Conservation (phyloP, 2,888 invertebrate species). For the Belgica antarctica region DNA sequence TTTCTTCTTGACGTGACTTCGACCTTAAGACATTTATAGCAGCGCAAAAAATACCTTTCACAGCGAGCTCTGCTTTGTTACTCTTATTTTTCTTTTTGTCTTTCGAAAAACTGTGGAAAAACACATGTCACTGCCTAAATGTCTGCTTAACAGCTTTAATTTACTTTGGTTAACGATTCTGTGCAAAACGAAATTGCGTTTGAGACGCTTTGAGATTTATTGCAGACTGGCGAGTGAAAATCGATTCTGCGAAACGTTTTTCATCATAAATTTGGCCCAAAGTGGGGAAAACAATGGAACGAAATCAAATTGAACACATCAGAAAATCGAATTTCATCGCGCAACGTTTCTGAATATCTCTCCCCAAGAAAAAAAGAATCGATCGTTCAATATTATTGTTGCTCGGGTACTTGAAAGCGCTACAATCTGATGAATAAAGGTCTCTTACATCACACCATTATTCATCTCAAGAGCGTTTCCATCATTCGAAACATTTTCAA, state of each 20-base stretch:
- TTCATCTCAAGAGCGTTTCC: slow-evolving; percentile 6
- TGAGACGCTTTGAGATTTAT: not conserved
- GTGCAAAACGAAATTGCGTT: no score
- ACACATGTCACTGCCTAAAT: slow-evolving; percentile 7
- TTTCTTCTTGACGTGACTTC: not conserved
- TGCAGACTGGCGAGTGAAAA: not conserved
- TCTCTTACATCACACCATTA: not conserved
- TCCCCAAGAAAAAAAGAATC: not conserved
- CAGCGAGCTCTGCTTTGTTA: slow-evolving; percentile 8
- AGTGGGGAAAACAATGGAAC: not conserved
- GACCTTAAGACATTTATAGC: slow-evolving; percentile 5
- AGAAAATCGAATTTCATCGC: not conserved
- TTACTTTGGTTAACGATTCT: no score
- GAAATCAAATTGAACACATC: not conserved
- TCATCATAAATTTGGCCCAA: no score
- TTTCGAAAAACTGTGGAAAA: slow-evolving; percentile 9
- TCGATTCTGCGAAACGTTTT: not conserved
- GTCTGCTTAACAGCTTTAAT: slow-evolving; percentile 11
- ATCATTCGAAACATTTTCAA: not conserved
- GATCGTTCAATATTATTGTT: not conserved
- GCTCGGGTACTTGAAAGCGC: not conserved
- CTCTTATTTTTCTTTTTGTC: not conserved
- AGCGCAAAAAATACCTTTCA: not conserved
- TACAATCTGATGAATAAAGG: slow-evolving; percentile 4
- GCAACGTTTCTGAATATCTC: no score